Evolutionary conservation across 1,140 invertebrate genomes (phyloP).

Genomic region (Bradysia coprophila): DNA sequence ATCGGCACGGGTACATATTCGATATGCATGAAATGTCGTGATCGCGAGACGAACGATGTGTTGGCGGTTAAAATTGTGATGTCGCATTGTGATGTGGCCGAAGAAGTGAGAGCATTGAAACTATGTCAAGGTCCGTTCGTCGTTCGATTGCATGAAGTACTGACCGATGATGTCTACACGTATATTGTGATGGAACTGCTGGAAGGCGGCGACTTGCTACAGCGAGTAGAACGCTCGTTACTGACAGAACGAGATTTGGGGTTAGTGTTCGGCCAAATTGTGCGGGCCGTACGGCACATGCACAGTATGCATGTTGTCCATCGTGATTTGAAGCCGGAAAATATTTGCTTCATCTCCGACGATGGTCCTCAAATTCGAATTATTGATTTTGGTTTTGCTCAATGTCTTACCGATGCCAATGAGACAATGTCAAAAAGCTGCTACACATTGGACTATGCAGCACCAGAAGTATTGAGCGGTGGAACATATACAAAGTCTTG

Average conservation of each 20-base stretch:
- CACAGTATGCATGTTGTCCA: slow-evolving; percentile 68
- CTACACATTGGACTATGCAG: slow-evolving; percentile 76
- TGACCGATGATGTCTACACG: slow-evolving; percentile 58
- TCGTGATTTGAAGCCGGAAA: slow-evolving; percentile 80
- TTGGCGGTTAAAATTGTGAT: slow-evolving; percentile 87
- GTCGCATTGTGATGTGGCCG: slow-evolving; percentile 49
- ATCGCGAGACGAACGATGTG: slow-evolving; percentile 46
- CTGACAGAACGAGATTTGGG: slow-evolving; percentile 53
- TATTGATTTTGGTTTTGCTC: slow-evolving; percentile 85
- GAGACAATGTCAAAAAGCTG: slow-evolving; percentile 61
- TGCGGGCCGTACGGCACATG: slow-evolving; percentile 61
- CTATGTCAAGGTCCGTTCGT: slow-evolving; percentile 76
- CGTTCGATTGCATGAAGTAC: slow-evolving; percentile 65
- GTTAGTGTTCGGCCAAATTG: slow-evolving; percentile 54
- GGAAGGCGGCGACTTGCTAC: slow-evolving; percentile 72
- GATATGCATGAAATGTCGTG: slow-evolving; percentile 67
- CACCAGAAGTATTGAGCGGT: slow-evolving; percentile 61
- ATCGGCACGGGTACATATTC: slow-evolving; percentile 80
- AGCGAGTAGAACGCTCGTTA: slow-evolving; percentile 37
- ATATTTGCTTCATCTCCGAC: slow-evolving; percentile 49
- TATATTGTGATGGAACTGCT: slow-evolving; percentile 79
- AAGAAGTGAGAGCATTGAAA: slow-evolving; percentile 60
- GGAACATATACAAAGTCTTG: slow-evolving; percentile 67
- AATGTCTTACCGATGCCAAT: slow-evolving; percentile 31
- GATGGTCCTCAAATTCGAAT: slow-evolving; percentile 52